Percentiles rank a stretch among this genome's conserved stretches.
These are phyloP conservation scores for Lepisosteus oculatus DNA, from an alignment of 2,113 vertebrate genomes.

Conservation along the genomic window DNA sequence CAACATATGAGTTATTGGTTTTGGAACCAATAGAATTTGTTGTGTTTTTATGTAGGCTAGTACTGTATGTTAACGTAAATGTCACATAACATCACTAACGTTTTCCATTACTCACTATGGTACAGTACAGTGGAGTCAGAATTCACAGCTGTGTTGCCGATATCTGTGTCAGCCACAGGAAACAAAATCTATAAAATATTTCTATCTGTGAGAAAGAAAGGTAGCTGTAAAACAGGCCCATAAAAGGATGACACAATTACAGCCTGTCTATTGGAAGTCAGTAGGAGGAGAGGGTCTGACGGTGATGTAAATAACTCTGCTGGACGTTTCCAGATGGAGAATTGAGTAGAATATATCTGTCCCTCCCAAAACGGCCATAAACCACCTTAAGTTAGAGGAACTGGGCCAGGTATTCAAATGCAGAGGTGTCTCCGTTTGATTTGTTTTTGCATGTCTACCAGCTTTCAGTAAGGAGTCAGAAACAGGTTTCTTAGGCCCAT, in stretches of 20 bases:
- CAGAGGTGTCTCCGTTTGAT: not conserved
- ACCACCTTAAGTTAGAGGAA: too few species aligned
- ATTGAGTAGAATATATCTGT: slow-evolving; percentile 6
- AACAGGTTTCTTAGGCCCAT: not conserved
- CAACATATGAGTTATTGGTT: too few species aligned
- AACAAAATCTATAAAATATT: slow-evolving; percentile 27
- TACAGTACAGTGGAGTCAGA: too few species aligned
- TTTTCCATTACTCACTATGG: too few species aligned
- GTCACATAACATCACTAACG: too few species aligned
- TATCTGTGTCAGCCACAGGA: slow-evolving; percentile 13
- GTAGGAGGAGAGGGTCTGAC: slow-evolving; percentile 4
- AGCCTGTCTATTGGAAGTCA: slow-evolving; percentile 12
- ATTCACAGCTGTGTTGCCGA: slow-evolving; percentile 30
- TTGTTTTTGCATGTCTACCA: slow-evolving; percentile 1
- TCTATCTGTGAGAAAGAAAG: slow-evolving; percentile 11
- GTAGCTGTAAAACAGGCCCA: slow-evolving; percentile 4
- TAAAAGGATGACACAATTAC: slow-evolving; percentile 17
- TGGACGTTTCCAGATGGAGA: slow-evolving; percentile 18
- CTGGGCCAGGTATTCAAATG: too few species aligned
- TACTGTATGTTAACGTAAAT: too few species aligned
- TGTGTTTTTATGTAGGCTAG: too few species aligned
- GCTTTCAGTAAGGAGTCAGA: slow-evolving; percentile 13
- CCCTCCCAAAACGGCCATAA: not conserved
- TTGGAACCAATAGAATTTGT: too few species aligned
- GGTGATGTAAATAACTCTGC: slow-evolving; percentile 21